Evolutionary conservation across 2,113 vertebrate species (phyloP).

Genomic region (Crypturellus undulatus): DNA sequence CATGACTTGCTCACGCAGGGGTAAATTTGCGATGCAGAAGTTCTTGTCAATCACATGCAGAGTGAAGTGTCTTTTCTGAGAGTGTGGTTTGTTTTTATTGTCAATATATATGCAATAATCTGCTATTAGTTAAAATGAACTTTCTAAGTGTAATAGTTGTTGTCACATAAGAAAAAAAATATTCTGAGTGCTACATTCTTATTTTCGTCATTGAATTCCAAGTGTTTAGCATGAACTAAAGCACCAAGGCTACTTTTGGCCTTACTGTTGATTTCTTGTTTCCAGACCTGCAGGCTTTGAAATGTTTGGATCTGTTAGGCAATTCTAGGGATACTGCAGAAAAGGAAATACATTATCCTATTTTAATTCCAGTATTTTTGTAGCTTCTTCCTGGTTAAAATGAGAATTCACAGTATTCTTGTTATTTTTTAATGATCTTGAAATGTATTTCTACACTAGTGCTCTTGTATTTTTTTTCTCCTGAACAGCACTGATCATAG

Average conservation of each 20-base stretch:
- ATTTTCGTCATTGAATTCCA: neutral
- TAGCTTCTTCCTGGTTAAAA: neutral
- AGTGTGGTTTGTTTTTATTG: neutral
- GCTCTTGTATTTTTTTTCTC: neutral
- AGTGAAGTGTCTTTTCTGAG: neutral
- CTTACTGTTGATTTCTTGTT: neutral
- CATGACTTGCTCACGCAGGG: fast-evolving
- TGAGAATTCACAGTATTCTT: neutral
- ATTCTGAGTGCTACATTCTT: neutral
- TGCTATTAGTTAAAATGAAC: neutral
- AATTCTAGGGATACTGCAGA: neutral
- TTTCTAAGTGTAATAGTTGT: neutral
- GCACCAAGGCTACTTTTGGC: neutral
- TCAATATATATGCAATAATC: neutral
- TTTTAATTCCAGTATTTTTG: neutral
- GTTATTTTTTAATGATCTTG: neutral
- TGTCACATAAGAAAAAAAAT: neutral
- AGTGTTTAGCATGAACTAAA: neutral
- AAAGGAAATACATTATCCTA: neutral
- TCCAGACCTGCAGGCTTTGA: neutral
- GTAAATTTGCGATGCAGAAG: neutral
- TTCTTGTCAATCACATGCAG: neutral
- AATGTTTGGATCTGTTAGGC: neutral
- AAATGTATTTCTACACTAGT: neutral
- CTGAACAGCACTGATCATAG: neutral